phyloP scores from a whole-genome alignment of 2,888 invertebrate species.

The Spilarctia lutea region DNA sequence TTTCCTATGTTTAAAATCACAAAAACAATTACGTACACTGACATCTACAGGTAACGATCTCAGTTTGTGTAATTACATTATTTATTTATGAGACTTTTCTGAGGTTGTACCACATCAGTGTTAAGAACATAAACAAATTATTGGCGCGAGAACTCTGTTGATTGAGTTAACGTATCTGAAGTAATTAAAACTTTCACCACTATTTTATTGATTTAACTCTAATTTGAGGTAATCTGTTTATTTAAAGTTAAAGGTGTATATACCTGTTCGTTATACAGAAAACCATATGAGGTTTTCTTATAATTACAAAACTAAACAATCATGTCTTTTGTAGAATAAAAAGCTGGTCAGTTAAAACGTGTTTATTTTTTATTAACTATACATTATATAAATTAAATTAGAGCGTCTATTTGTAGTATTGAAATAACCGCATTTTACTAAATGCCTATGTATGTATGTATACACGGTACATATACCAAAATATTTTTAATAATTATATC shows the following conservation, averaged over 20 bases:
- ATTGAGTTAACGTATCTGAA: background rate
- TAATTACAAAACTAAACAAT: background rate
- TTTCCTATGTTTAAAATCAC: background rate
- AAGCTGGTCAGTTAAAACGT: too few species aligned
- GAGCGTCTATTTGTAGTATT: too few species aligned
- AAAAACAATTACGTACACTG: background rate
- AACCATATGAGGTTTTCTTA: background rate
- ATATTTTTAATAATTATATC: too few species aligned
- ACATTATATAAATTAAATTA: too few species aligned
- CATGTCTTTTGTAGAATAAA: background rate
- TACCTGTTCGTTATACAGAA: background rate
- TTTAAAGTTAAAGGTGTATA: background rate
- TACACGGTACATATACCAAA: too few species aligned
- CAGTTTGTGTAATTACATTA: background rate
- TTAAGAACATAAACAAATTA: conserved; percentile 5
- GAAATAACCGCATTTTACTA: too few species aligned
- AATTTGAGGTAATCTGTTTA: background rate
- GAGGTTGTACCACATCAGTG: background rate
- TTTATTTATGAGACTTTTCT: background rate
- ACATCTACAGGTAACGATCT: background rate
- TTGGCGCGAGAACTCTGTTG: background rate
- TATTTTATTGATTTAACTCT: conserved; percentile 7
- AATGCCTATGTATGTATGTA: too few species aligned
- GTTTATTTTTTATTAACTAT: too few species aligned
- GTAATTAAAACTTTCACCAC: background rate